Evolutionary conservation across 2,113 vertebrate genomes (phyloP).

Genomic region (Pterocles burchelli): DNA sequence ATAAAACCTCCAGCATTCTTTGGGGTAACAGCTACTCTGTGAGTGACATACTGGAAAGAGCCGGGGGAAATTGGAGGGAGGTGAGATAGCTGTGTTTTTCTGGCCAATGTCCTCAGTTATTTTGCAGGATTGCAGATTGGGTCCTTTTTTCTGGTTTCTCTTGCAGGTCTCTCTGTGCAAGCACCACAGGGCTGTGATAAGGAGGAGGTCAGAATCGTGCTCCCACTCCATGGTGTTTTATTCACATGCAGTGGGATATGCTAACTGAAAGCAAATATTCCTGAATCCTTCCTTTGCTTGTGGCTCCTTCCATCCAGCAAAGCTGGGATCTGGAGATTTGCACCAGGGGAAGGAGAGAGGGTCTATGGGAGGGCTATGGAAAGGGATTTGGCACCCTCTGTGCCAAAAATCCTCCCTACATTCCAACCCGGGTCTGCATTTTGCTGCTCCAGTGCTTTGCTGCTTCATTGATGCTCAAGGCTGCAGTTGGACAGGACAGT

Average conservation of each 20-base stretch:
- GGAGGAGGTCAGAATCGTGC: neutral
- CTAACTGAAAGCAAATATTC: neutral
- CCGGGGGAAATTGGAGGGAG: neutral
- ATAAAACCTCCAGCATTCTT: neutral
- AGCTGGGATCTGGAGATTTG: neutral
- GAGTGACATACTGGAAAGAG: neutral
- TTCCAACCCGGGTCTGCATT: neutral
- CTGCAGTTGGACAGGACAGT: neutral
- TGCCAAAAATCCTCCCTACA: neutral
- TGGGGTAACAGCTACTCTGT: neutral
- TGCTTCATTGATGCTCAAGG: neutral
- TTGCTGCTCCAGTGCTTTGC: neutral
- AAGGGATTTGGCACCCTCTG: neutral
- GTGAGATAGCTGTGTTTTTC: neutral
- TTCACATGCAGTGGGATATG: neutral
- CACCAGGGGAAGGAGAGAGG: neutral
- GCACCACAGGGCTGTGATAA: conserved; percentile 25
- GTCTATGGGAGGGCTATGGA: neutral
- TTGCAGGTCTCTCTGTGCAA: neutral
- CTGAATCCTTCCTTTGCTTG: neutral
- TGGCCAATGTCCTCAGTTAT: neutral
- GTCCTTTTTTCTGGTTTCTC: neutral
- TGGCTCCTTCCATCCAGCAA: neutral
- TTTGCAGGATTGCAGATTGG: conserved; percentile 12
- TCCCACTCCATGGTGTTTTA: neutral